Conservation (phyloP, 2,888 invertebrate species). For the Heliconius aoede region DNA sequence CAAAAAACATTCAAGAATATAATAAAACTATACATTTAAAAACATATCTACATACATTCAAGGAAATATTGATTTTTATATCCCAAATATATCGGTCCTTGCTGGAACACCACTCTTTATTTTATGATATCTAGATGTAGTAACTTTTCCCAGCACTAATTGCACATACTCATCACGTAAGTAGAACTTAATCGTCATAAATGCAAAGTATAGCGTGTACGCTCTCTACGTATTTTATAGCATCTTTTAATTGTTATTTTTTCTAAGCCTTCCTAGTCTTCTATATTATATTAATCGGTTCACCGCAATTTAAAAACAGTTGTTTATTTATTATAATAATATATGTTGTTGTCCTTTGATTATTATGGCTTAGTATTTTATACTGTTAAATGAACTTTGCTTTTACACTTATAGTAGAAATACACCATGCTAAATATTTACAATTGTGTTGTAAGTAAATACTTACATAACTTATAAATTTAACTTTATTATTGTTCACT, state of each 20-base stretch:
- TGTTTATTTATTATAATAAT: neutral
- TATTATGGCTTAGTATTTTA: neutral
- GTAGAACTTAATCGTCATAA: constrained; percentile 40
- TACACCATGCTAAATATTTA: neutral
- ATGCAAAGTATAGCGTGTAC: constrained; percentile 26
- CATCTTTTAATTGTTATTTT: constrained; percentile 19
- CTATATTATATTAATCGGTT: neutral
- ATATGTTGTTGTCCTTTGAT: neutral
- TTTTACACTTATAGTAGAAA: neutral
- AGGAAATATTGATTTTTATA: neutral
- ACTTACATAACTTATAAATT: constrained; percentile 11
- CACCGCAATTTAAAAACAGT: neutral
- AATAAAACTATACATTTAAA: constrained; percentile 8
- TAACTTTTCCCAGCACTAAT: constrained; percentile 27
- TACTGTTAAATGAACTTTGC: neutral
- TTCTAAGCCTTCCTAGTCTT: constrained; percentile 33
- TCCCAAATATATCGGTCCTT: neutral
- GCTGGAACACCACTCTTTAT: neutral
- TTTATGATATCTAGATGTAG: neutral
- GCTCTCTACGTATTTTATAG: constrained; percentile 42
- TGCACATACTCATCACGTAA: constrained; percentile 30
- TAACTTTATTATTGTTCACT: constrained; percentile 35
- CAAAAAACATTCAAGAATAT: neutral
- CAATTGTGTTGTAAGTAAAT: no score
- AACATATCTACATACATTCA: neutral